Evolutionary conservation across 2,888 invertebrate genomes (phyloP), one percentile per base, ranked within the genome.

Genomic region (Andrena bicolor): DNA sequence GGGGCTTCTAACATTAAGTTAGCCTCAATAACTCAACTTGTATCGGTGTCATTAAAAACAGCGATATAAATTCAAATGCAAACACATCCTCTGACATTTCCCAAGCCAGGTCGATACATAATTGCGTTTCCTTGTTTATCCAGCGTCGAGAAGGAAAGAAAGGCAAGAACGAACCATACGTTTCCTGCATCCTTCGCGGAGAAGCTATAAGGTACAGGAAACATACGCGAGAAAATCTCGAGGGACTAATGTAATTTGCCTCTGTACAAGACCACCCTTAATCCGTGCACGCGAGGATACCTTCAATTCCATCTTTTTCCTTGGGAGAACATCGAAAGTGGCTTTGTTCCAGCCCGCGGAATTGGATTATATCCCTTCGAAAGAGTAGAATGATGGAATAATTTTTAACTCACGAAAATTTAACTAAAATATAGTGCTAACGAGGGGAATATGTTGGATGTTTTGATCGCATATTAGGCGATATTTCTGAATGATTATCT

Each of bases 181-280:
- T 65, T 68, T 63, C 49, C 65, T 60, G 69, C 49, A 74, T 76
- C 51, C 68, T 53, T 80, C 80, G 58, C 26, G 51, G 60, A 2
- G 49, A 26, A 66, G 41, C 61, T 71, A 70, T 71, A 71, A 71
- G 66, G 71, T 60, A 56, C 65, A 26, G 32, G 78, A 56, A 79
- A 84, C 76, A 65, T 76, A 65, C 74, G 74, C 30, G 72, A 65
- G 69, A 61, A 72, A 79, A 79, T 79, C 82, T 73, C 82, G 2
- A n/a, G 79, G 72, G 85, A 69, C 76, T 74, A 73, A 76, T 82
- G 74, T 77, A 85, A 85, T 84, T 85, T 84, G 76, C 82, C 74
- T 83, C 58, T 66, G 65, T 78, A 81, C 77, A 51, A 70, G 83
- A 74, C 76, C 68, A 58, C 68, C 48, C 71, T 64, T 82, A 83